Base-by-base conservation (phyloP, 2,113 vertebrate genomes). In the Sturnus vulgaris region DNA sequence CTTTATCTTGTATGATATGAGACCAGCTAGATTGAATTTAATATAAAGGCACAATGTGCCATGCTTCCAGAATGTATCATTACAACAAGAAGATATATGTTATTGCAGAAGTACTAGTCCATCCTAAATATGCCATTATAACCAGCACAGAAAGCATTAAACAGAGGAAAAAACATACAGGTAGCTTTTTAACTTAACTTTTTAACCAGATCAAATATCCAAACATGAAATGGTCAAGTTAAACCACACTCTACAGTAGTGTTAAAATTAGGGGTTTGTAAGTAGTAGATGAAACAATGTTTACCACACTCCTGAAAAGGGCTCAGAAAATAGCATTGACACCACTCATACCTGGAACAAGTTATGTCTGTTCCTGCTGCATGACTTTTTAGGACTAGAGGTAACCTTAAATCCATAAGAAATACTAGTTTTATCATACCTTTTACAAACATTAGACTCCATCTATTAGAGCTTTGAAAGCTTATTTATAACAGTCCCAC, bases 381-480 rank as follows among this genome's bases (percentile, higher is more conserved):
- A 23, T 77, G 87, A 77, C 47, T 71, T 93, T 93, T 96, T 77
- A 80, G 80, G 83, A 92, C 71, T 65, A 92, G 78, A 3, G 0
- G 88, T 53, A 86, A 88, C 44, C 70, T 89, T 96, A 96, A 98
- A 94, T 92, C 84, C 72, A 1, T 92, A 94, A 76, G 78, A 96
- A 94, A 80, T 96, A 72, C 80, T 79, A 91, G 89, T 94, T 97
- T 93, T 96, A 96, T 94, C 95, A 94, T 96, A 88, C 92, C 56
- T 97, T 98, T 97, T 97, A 97, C 96, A 98, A 98, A 97, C 96
- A 96, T 97, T 97, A 98, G 97, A 98, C 98, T 98, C 97, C 97
- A 96, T 97, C 98, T 98, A 98, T 98, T 98, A 98, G 98, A 98
- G 97, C 97, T 98, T 98, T 97, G 61, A 97, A 98, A 98, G 97